phyloP scores from a whole-genome alignment of 1,140 invertebrate genomes.

The Tetramorium simillimum region DNA sequence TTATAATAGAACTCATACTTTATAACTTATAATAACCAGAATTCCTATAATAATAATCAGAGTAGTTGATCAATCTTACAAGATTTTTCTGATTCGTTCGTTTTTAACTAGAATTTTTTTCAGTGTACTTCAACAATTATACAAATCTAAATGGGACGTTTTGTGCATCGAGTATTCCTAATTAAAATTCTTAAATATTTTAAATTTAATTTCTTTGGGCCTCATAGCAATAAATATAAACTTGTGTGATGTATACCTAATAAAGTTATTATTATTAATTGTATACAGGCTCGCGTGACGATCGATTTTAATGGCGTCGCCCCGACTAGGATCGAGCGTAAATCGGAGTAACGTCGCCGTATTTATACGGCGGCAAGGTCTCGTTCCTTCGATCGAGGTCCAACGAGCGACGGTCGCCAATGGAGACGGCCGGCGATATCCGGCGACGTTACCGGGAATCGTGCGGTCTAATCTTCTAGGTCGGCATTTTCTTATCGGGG shows the following conservation, averaged over 20 bases:
- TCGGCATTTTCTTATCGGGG: constrained; percentile 40
- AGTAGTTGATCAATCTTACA: too few relatives aligned
- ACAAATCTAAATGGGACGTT: background rate
- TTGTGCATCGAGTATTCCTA: background rate
- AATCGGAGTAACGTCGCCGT: constrained; percentile 12
- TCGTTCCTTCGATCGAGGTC: constrained; percentile 43
- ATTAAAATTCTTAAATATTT: background rate
- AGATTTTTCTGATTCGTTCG: too few relatives aligned
- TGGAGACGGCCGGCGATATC: constrained; percentile 19
- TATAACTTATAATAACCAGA: too few relatives aligned
- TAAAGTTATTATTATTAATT: background rate
- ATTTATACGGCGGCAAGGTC: constrained; percentile 29
- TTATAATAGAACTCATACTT: too few relatives aligned
- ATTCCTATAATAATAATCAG: too few relatives aligned
- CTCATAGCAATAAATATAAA: background rate
- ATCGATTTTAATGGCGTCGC: background rate
- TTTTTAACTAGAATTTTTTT: too few relatives aligned
- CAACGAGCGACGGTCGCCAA: background rate
- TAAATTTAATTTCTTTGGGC: background rate
- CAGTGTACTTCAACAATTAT: background rate
- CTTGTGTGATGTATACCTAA: background rate
- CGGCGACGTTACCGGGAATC: constrained; percentile 11
- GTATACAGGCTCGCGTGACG: background rate
- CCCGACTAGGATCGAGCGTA: background rate
- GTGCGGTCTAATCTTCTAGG: constrained; percentile 18